phyloP scores from a whole-genome alignment of 2,888 invertebrate genomes.

The Ophraella communa region DNA sequence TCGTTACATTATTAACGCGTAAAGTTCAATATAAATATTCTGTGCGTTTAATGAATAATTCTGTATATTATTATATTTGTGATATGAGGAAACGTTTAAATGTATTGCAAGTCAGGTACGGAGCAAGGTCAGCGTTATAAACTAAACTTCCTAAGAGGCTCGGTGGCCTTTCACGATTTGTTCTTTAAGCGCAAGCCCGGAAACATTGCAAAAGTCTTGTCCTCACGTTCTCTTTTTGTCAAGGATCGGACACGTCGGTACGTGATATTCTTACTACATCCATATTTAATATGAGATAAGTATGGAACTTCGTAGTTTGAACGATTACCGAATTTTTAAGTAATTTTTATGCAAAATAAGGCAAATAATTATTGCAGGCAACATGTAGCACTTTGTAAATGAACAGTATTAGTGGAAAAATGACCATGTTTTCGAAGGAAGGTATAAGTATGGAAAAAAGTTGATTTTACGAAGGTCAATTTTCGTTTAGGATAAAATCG shows the following conservation, averaged over 20 bases:
- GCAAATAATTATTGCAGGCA: not conserved
- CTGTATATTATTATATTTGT: not conserved
- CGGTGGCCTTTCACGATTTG: slow-evolving; percentile 50
- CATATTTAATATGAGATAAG: slow-evolving; percentile 15
- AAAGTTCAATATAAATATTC: too few species aligned
- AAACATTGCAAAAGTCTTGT: slow-evolving; percentile 45
- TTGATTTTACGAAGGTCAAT: too few species aligned
- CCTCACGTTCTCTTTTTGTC: slow-evolving; percentile 52
- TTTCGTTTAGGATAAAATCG: too few species aligned
- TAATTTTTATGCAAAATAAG: slow-evolving; percentile 11
- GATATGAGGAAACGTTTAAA: slow-evolving; percentile 24
- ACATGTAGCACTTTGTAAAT: not conserved
- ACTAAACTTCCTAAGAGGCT: slow-evolving; percentile 52
- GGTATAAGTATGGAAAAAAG: too few species aligned
- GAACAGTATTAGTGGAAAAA: too few species aligned
- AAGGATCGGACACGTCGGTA: slow-evolving; percentile 47
- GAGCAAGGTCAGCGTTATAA: slow-evolving; percentile 50
- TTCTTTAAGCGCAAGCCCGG: slow-evolving; percentile 52
- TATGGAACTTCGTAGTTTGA: slow-evolving; percentile 2
- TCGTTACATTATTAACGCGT: too few species aligned
- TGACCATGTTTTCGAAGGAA: too few species aligned
- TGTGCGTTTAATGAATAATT: slow-evolving; percentile 18
- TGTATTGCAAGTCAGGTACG: slow-evolving; percentile 26
- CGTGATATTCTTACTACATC: slow-evolving; percentile 35
- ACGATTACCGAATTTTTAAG: slow-evolving; percentile 12